Percentiles rank a stretch among this genome's conserved stretches.
phyloP scores from a whole-genome alignment of 2,888 invertebrate genomes.

The Ceramica pisi region DNA sequence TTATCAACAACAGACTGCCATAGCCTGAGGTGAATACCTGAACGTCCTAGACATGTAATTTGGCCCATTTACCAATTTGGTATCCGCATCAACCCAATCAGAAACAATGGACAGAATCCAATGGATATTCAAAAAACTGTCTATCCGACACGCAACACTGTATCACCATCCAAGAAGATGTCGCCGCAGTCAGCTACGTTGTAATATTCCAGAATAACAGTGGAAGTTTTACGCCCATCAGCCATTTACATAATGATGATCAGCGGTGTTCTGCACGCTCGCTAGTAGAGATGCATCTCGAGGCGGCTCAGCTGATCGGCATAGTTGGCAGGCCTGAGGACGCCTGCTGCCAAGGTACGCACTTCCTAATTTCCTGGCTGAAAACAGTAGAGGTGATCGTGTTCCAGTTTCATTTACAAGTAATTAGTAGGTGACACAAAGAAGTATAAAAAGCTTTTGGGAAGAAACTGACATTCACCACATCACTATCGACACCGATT shows the following conservation, averaged over 20 bases:
- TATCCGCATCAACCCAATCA: not conserved
- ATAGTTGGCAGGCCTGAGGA: slow-evolving; percentile 80
- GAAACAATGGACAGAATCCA: too few species aligned
- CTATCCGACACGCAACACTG: not conserved
- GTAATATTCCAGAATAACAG: slow-evolving; percentile 17
- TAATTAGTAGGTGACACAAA: slow-evolving; percentile 15
- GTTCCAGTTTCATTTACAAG: slow-evolving; percentile 45
- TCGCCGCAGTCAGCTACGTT: slow-evolving; percentile 6
- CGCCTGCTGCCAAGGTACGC: slow-evolving; percentile 76
- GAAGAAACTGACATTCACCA: not conserved
- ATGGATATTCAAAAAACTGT: not conserved
- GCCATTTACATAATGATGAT: slow-evolving; percentile 43
- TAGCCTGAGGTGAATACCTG: too few species aligned
- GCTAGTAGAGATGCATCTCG: slow-evolving; percentile 58
- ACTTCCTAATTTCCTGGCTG: slow-evolving; percentile 74
- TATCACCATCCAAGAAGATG: not conserved
- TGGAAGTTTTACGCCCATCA: slow-evolving; percentile 42
- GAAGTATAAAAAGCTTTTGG: not conserved
- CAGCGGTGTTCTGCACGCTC: slow-evolving; percentile 23
- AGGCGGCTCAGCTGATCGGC: slow-evolving; percentile 70
- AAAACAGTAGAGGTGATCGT: slow-evolving; percentile 54
- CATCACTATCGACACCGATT: too few species aligned
- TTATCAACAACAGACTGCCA: not conserved
- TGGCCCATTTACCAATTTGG: not conserved
- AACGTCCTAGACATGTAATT: not conserved